Evolutionary conservation across 2,113 vertebrate species (phyloP).

Genomic region (Atrichornis clamosus): DNA sequence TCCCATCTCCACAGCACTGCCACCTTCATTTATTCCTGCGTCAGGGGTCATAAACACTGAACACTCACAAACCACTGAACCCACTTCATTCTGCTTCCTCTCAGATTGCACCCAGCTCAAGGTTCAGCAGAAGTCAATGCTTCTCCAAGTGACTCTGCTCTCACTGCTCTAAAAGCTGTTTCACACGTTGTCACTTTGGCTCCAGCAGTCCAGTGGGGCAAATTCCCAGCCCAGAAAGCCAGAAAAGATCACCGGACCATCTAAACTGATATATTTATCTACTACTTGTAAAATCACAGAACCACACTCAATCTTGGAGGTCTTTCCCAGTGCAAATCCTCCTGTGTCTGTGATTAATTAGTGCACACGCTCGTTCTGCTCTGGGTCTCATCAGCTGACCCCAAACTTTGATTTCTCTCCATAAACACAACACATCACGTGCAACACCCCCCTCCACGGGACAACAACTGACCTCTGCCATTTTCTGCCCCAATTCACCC

Average conservation of each 20-base stretch:
- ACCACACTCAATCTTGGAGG: background rate
- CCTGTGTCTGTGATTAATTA: background rate
- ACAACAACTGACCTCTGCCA: background rate
- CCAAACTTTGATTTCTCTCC: background rate
- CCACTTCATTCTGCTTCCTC: background rate
- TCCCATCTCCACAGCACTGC: background rate
- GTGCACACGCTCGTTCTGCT: fast-evolving
- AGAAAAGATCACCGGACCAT: background rate
- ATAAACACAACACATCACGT: background rate
- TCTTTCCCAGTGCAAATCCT: background rate
- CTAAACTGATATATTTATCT: background rate
- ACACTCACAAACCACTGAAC: background rate
- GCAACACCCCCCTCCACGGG: background rate
- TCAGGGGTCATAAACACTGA: background rate
- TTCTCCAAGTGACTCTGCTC: background rate
- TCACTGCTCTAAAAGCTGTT: background rate
- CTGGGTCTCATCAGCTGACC: background rate
- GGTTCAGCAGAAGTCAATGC: background rate
- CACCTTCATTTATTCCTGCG: background rate
- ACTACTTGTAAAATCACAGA: background rate
- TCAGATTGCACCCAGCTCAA: background rate
- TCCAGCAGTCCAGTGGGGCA: background rate
- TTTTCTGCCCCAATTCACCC: background rate
- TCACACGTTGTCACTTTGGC: background rate
- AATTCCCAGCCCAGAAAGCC: background rate